Base-by-base conservation (phyloP, 2,797 vertebrate genomes). In the Microhierax caerulescens region DNA sequence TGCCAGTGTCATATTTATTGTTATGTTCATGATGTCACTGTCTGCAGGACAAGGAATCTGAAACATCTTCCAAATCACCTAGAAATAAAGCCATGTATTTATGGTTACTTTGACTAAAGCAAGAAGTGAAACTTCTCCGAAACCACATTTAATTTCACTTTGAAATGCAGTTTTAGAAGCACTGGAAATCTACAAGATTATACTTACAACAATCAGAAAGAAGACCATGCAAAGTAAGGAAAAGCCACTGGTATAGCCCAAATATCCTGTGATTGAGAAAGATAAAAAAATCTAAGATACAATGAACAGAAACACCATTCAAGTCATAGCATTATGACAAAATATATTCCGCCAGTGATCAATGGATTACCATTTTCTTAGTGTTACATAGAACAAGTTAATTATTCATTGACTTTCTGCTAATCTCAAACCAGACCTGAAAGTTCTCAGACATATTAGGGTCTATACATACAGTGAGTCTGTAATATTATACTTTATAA, bases 11-110 rank as follows among this genome's bases (percentile, higher is more conserved):
- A 4, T 21, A 79, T 99, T 99, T 43, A 98, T 2, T 79, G 98
- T 97, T 48, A 95, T 70, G 7, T 99, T 99, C 50, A 98, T 1
- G 34, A 89, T 25, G 32, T 93, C 83, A 27, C 90, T 21, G 60
- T 98, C 97, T 39, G 98, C 93, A 51, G 98, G 99, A 96, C 99
- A 99, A 10, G 98, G 93, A 81, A 99, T 99, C 97, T 99, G 98
- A 97, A 99, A 99, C 98, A 99, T 99, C 98, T 99, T 99, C 97
- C 99, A 99, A 78, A 99, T 99, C 73, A 99, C 99, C 99, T 99
- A 93, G 78, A 97, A 97, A 96, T 36, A 85, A 68, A 85, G 25
- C 5, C 41, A 61, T 0, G 10, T 22, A 56, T 74, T 80, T 85
- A 48, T 20, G 67, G 54, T 96, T 95, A 97, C 13, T 93, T 82